Evolutionary conservation across 2,113 vertebrate genomes (phyloP), one percentile per base, ranked within the genome.

Genomic region (Menidia beryllina): DNA sequence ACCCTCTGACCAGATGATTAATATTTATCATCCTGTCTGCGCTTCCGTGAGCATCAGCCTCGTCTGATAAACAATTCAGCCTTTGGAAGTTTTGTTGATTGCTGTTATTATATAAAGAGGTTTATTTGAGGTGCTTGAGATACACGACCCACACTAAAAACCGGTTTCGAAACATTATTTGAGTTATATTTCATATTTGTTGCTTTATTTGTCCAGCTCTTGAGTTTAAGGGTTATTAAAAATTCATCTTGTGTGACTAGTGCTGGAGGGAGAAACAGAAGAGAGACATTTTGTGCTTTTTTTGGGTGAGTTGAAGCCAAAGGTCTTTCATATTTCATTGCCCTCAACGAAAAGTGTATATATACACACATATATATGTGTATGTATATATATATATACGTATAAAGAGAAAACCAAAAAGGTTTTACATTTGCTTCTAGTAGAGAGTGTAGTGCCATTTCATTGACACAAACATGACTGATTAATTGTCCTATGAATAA

Each of bases 251-350:
- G 34, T 21, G 20, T 68, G 62, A 53, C 68, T 69, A 55, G 2
- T 36, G 81, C 81, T 67, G 52, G 13, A 72, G 47, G 63, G 67
- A 64, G 70, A 47, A 68, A 55, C 45, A 68, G 49, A 60, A 47
- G 58, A 77, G 64, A 81, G 49, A 65, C 25, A 55, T 71, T 14
- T 34, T 71, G 62, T 65, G 43, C 68, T 10, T 86, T 74, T 72
- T 53, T 30, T 82, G 71, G 52, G 48, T 58, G n/a, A n/a, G 43
- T 72, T 62, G 53, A 27, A 61, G 49, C 69, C 47, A 66, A 76
- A 72, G 19, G 27, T 73, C 41, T n/a, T 87, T 62, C 56, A 84
- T 83, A 75, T 82, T 88, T 82, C n/a, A 87, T 86, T 47, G 71
- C 19, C 2, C 19, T 76, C 54, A 49, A 14, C 45, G 61, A 77